Evolutionary conservation across 2,888 invertebrate genomes (phyloP), one percentile per base, ranked within the genome.

Genomic region (Macaria liturata): DNA sequence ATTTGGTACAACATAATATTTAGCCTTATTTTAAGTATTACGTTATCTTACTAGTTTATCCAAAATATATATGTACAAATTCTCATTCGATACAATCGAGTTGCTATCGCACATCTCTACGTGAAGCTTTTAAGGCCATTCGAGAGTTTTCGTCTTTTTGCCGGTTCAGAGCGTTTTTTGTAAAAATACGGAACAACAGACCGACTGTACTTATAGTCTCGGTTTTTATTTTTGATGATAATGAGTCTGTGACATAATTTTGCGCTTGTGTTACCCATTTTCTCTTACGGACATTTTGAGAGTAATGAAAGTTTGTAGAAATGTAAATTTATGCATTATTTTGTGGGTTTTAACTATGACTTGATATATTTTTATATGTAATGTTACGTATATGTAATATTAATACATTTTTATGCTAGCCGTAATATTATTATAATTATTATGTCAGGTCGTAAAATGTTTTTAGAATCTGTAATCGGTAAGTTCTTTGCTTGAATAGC

Each of bases 131-230:
- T 68, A 67, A 59, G 64, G 61, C 58, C 34, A 46, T 64, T 59
- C 54, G 59, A 67, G 58, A 63, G 58, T 64, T 65, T 66, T 66
- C 59, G 59, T 65, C 61, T 64, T 69, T 64, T 65, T 67, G 58
- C 65, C 60, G 67, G 67, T 64, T 61, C 59, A 62, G 55, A 61
- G 54, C 20, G 39, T 39, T 65, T 68, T 64, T 66, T 65, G 57
- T 54, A 53, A 60, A 20, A 67, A 65, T 62, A 68, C 42, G 42
- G 9, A 4, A 42, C 61, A 66, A 53, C 49, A 54, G 51, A 40
- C 49, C 37, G 45, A 39, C 45, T 47, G 55, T 54, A 45, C 60
- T 34, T 34, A 42, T 32, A 31, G 51, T 56, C 31, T 20, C n/a
- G 30, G 47, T 47, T 59, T 59, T 61, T 61, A 53, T 61, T 61